phyloP scores from a whole-genome alignment of 1,140 invertebrate species.

The Zaprionus inermis region DNA sequence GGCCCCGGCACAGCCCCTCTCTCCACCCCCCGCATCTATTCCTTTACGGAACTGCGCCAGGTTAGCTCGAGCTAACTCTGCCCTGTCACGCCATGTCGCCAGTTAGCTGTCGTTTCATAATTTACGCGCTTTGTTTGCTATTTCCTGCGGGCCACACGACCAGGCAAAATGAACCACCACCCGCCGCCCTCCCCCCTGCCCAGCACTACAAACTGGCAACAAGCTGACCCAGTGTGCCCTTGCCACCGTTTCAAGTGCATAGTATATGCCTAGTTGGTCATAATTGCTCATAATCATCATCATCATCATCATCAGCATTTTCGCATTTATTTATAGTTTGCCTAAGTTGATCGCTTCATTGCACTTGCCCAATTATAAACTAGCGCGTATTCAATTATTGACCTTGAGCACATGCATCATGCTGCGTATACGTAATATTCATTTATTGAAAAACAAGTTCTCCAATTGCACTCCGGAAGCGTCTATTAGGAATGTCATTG shows the following conservation, averaged over 20 bases:
- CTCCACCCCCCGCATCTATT: not conserved
- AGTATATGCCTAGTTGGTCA: conserved; percentile 22
- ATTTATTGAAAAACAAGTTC: conserved; percentile 14
- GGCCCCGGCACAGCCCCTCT: conserved; percentile 5
- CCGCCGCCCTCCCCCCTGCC: not conserved
- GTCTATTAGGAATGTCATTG: not conserved
- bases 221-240: conserved; percentile 64
- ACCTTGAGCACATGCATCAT: conserved; percentile 43
- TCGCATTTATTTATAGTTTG: conserved; percentile 69
- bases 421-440: conserved; percentile 36
- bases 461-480: conserved; percentile 9
- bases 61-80: conserved; percentile 56
- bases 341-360: conserved; percentile 59
- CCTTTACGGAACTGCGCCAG: conserved; percentile 6
- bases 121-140: conserved; percentile 79
- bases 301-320: conserved; percentile 45
- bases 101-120: conserved; percentile 79
- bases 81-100: conserved; percentile 72
- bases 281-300: conserved; percentile 67
- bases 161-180: not conserved
- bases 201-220: conserved; percentile 39
- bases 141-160: conserved; percentile 61
- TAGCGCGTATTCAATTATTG: conserved; percentile 28
- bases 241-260: conserved; percentile 45
- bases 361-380: conserved; percentile 70